Percentiles rank a stretch among this genome's conserved stretches.
Conservation (phyloP, 1,140 invertebrate species). For the Nixonia krombeini region DNA sequence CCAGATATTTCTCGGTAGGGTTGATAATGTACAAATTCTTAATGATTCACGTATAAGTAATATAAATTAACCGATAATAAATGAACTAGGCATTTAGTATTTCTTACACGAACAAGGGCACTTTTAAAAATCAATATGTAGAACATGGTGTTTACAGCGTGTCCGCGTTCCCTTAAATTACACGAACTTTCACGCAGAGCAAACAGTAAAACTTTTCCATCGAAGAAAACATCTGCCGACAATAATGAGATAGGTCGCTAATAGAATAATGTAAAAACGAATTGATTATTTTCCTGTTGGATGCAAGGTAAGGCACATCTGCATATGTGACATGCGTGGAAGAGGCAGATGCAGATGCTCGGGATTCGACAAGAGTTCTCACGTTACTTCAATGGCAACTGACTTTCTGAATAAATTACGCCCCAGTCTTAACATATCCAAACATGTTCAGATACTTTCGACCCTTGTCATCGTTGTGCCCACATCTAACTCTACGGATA, state of each 20-base stretch:
- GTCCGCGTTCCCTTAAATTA: too few species aligned
- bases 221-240: conserved; percentile 23
- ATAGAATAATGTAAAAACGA: conserved; percentile 17
- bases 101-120: too few species aligned
- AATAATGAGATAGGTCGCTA: neutral
- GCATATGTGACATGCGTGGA: neutral
- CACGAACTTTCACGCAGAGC: too few species aligned
- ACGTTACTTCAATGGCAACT: conserved; percentile 60
- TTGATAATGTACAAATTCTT: too few species aligned
- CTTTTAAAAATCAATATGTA: too few species aligned
- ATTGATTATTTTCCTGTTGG: conserved; percentile 47
- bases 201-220: neutral
- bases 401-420: conserved; percentile 63
- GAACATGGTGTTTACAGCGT: too few species aligned
- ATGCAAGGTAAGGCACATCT: conserved; percentile 29
- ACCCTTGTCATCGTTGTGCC: conserved; percentile 32
- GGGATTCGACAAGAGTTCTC: conserved; percentile 52
- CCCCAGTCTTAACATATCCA: conserved; percentile 34
- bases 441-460: conserved; percentile 51
- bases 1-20: too few species aligned
- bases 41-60: too few species aligned
- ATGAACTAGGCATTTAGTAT: too few species aligned
- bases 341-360: conserved; percentile 4
- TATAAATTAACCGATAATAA: too few species aligned
- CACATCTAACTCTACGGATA: conserved; percentile 44